Base-by-base conservation (phyloP, 64 coral and sea anemone genomes). In the Montipora sp. region DNA sequence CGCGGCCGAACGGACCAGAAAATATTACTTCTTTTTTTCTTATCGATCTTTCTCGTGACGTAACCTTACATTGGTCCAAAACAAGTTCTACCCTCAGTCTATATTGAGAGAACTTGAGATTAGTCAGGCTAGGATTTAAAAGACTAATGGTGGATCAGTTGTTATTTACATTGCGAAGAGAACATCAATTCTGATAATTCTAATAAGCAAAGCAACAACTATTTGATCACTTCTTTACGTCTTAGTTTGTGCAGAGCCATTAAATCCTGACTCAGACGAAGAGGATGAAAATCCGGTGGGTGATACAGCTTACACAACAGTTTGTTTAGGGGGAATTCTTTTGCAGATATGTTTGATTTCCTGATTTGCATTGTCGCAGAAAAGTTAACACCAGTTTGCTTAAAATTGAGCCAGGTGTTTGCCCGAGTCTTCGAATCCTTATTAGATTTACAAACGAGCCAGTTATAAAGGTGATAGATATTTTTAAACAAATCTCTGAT, bases 161-260 rank as follows among this genome's bases (percentile, higher is more conserved):
- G 63, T n/a, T 68, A 18, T 68, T 68, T n/a, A n/a, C 12, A 57
- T 57, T 12, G 21, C 3, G 73, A 75, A 75, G 45, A 46, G 23
- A 46, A 49, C 75, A 78, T 48, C 36, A 8, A 8, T 57, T 53
- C 24, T 22, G 5, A 11, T 13, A 2, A 36, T 36, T 36, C 10
- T 14, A 60, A 8, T 7, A 12, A 65, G 13, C 24, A 44, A 22
- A 61, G 5, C 51, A 48, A 19, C 53, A 11, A 8, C 11, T 57
- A 11, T 47, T 47, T 84, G 36, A 47, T 68, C 14, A 18, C 47
- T 92, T 85, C 58, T 89, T 94, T 84, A 57, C 91, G 90, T 12
- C 66, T 11, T 63, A 99, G 98, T 99, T 59, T 99, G 94, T 92
- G 98, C 98, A 44, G 98, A 99, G 36, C 98, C 98, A 51, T 84